Evolutionary conservation across 30 jellyfish, hydroid and myxozoan species (phyloP).

Genomic region (Hydra vulgaris): DNA sequence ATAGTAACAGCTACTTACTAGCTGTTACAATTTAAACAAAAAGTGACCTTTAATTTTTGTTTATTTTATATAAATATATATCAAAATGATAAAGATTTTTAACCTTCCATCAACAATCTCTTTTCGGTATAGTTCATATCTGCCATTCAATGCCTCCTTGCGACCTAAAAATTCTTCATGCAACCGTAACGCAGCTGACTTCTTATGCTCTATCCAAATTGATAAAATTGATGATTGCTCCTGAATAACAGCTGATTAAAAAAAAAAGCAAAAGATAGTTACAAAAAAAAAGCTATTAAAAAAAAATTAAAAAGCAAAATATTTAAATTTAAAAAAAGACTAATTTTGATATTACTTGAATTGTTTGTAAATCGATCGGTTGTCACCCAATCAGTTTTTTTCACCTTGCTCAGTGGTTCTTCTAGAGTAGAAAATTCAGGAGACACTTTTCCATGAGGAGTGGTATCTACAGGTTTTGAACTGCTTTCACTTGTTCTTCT

Average conservation of each 20-base stretch:
- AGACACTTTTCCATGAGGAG: background rate
- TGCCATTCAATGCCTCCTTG: constrained; percentile 58
- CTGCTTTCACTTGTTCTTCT: constrained; percentile 34
- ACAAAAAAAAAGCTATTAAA: too few species aligned
- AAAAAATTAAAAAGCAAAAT: too few species aligned
- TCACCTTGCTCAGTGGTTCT: constrained; percentile 24
- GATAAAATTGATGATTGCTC: constrained; percentile 46
- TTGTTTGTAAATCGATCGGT: background rate
- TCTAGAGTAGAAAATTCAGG: constrained; percentile 19
- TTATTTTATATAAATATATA: too few species aligned
- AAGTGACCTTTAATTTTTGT: too few species aligned
- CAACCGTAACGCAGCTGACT: constrained; percentile 44
- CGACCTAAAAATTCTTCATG: constrained; percentile 93
- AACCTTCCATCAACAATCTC: constrained; percentile 20
- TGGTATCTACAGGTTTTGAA: background rate
- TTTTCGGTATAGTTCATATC: constrained; percentile 53
- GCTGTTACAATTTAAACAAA: too few species aligned
- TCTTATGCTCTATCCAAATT: constrained; percentile 58
- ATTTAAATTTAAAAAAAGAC: too few species aligned
- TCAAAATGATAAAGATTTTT: too few species aligned
- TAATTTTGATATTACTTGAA: too few species aligned
- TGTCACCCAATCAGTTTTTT: background rate
- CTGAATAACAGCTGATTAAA: constrained; percentile 28
- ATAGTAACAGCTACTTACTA: too few species aligned
- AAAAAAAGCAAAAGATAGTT: background rate